Percentiles rank a stretch among this genome's conserved stretches.
These are phyloP conservation scores for Perca fluviatilis DNA, from an alignment of 2,113 vertebrate genomes.

Conservation along the genomic window DNA sequence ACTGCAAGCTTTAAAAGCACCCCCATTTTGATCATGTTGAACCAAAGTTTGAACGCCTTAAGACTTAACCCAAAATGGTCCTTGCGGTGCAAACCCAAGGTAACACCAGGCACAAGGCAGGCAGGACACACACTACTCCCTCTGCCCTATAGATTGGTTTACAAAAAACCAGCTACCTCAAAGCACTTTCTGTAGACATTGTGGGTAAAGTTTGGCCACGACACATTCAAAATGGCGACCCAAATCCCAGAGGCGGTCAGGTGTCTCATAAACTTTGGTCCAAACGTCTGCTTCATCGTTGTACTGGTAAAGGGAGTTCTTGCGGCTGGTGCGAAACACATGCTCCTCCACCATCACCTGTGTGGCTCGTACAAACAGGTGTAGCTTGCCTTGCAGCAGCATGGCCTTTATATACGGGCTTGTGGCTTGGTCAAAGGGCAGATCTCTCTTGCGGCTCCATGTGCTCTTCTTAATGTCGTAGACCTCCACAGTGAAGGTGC, in stretches of 20 bases:
- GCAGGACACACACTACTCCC: conserved; percentile 60
- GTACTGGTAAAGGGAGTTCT: conserved; percentile 98
- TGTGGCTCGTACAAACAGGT: conserved; percentile 97
- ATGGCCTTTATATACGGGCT: conserved; percentile 98
- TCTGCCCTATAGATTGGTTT: conserved; percentile 57
- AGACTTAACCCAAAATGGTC: conserved; percentile 77
- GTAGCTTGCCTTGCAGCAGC: conserved; percentile 92
- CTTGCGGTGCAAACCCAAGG: conserved; percentile 71
- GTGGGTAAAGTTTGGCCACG: conserved; percentile 99
- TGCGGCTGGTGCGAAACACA: conserved; percentile 98
- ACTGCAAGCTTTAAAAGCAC: conserved; percentile 91
- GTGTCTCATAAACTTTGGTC: conserved; percentile 97
- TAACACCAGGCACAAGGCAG: conserved; percentile 83
- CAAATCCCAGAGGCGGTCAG: conserved; percentile 98
- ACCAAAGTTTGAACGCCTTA: conserved; percentile 75
- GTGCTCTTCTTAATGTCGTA: conserved; percentile 95
- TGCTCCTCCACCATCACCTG: conserved; percentile 99
- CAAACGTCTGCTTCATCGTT: conserved; percentile 93
- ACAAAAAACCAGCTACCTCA: conserved; percentile 75
- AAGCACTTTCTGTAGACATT: conserved; percentile 99
- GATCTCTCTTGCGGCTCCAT: conserved; percentile 94
- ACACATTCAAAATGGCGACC: conserved; percentile 99
- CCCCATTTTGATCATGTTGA: conserved; percentile 84
- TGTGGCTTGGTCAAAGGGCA: conserved; percentile 96
- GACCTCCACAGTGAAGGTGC: conserved; percentile 96